Evolutionary conservation across 2,888 invertebrate genomes (phyloP).

Genomic region (Chrysolina oricalcia): DNA sequence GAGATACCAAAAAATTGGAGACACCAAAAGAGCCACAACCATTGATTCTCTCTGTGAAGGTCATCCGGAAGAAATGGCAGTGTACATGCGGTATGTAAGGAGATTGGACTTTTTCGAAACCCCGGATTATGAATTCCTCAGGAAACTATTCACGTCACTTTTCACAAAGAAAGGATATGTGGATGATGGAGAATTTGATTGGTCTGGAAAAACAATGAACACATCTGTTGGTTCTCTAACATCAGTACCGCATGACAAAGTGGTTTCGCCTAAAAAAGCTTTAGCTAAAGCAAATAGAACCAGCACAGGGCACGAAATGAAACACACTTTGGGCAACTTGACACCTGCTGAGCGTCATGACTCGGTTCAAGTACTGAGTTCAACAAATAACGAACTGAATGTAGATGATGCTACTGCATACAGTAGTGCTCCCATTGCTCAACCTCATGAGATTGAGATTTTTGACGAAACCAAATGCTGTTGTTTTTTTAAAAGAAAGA

Average conservation of each 20-base stretch:
- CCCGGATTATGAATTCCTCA: constrained; percentile 98
- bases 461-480: constrained; percentile 98
- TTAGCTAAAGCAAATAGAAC: constrained; percentile 76
- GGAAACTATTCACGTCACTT: constrained; percentile 94
- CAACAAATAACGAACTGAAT: constrained; percentile 96
- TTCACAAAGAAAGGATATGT: constrained; percentile 90
- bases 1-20: constrained; percentile 99
- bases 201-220: constrained; percentile 89
- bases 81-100: constrained; percentile 96
- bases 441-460: constrained; percentile 93
- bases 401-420: constrained; percentile 97
- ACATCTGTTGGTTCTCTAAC: constrained; percentile 94
- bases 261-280: constrained; percentile 88
- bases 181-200: constrained; percentile 95
- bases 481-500: constrained; percentile 99
- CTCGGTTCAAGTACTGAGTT: constrained; percentile 98
- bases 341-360: constrained; percentile 97
- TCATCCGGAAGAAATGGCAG: constrained; percentile 97
- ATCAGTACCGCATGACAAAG: constrained; percentile 92
- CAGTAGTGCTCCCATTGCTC: constrained; percentile 97
- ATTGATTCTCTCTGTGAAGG: constrained; percentile 94
- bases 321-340: constrained; percentile 87
- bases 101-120: constrained; percentile 99
- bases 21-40: constrained; percentile 98
- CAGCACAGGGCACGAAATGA: constrained; percentile 89